Conservation (phyloP, 2,888 invertebrate species). For the Palloptera scutellata region DNA sequence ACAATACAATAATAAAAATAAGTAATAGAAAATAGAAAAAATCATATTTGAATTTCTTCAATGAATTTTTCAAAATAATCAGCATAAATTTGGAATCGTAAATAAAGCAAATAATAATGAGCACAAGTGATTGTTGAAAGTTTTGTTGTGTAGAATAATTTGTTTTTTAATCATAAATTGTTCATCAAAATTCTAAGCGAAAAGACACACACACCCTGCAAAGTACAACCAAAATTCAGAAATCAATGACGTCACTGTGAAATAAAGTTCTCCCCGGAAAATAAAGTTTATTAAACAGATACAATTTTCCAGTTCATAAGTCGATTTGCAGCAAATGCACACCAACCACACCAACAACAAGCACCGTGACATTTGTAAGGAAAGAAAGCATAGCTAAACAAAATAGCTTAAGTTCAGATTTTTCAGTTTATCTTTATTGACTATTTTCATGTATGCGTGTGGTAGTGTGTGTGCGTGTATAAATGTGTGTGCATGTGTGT, state of each 20-base stretch:
- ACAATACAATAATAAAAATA: too few species aligned
- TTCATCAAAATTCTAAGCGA: neutral
- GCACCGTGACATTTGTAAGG: too few species aligned
- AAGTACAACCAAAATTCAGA: neutral
- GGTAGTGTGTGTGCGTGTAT: neutral
- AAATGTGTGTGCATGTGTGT: neutral
- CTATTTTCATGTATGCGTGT: neutral
- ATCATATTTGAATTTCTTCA: neutral
- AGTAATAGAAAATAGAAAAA: neutral
- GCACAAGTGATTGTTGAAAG: too few species aligned
- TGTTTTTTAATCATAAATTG: neutral
- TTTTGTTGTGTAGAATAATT: neutral
- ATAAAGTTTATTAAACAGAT: neutral
- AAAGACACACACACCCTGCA: conserved; percentile 1
- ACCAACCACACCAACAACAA: neutral
- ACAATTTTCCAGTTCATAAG: neutral
- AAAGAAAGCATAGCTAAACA: too few species aligned
- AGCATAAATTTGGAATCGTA: too few species aligned
- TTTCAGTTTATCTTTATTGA: neutral
- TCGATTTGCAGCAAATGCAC: neutral
- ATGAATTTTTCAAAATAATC: neutral
- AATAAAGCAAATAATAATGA: too few species aligned
- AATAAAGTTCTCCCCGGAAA: neutral
- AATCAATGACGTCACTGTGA: neutral
- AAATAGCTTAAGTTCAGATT: neutral